phyloP scores from a whole-genome alignment of 2,888 invertebrate genomes.

The Lepidocyrtinus sp. region DNA sequence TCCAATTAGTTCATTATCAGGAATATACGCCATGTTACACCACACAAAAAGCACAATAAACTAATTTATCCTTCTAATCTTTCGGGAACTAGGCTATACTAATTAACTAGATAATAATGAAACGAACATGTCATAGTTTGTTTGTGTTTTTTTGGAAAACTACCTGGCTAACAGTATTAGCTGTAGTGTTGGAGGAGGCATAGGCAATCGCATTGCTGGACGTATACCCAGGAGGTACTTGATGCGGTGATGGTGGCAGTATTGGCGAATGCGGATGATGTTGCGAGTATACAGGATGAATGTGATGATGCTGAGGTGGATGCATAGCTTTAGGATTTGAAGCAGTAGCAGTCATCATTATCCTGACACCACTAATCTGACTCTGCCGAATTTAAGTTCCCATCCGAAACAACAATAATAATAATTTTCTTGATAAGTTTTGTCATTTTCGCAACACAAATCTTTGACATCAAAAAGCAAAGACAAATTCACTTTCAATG shows the following conservation, averaged over 20 bases:
- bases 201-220: conserved; percentile 45
- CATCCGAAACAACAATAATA: conserved; percentile 67
- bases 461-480: no score
- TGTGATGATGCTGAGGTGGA: conserved; percentile 58
- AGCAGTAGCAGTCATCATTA: conserved; percentile 68
- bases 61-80: no score
- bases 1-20: no score
- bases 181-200: conserved; percentile 58
- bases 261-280: conserved; percentile 57
- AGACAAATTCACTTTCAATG: no score
- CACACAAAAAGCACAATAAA: no score
- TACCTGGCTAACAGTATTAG: conserved; percentile 70
- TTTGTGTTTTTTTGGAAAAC: conserved; percentile 41
- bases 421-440: no score
- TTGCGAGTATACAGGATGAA: conserved; percentile 56
- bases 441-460: no score
- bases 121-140: background rate
- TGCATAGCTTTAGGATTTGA: conserved; percentile 62
- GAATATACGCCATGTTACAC: no score
- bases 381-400: conserved; percentile 67
- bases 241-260: conserved; percentile 6
- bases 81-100: no score
- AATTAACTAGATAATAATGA: no score
- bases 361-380: conserved; percentile 70
- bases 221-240: conserved; percentile 28